phyloP scores from a whole-genome alignment of 1,140 invertebrate genomes.

The Triops cancriformis region DNA sequence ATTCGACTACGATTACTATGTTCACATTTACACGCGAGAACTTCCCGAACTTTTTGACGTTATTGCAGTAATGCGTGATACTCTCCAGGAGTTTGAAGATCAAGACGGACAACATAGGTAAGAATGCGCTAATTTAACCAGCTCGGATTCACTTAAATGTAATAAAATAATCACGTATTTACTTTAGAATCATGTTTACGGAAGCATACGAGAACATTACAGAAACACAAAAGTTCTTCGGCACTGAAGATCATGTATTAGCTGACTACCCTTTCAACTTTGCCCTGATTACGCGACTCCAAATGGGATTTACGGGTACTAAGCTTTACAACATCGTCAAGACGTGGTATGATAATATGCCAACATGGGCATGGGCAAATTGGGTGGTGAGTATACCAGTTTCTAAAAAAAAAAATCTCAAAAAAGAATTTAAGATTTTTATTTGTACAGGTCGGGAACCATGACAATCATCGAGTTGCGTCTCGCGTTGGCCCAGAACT shows the following conservation, averaged over 20 bases:
- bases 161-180: conserved; percentile 11
- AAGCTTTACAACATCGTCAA: conserved; percentile 45
- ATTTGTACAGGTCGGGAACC: conserved; percentile 53
- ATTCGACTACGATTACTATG: conserved; percentile 49
- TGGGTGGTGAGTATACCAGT: conserved; percentile 48
- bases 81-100: conserved; percentile 53
- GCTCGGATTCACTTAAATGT: conserved; percentile 36
- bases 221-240: conserved; percentile 56
- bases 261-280: conserved; percentile 62
- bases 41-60: conserved; percentile 48
- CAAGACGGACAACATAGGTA: conserved; percentile 35
- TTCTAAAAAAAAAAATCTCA: conserved; percentile 14
- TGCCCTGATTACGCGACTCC: conserved; percentile 35
- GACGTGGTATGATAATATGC: conserved; percentile 50
- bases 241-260: conserved; percentile 45
- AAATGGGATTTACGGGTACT: conserved; percentile 19
- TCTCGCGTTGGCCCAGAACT: conserved; percentile 48
- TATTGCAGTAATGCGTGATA: conserved; percentile 40
- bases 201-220: conserved; percentile 56
- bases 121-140: conserved; percentile 34
- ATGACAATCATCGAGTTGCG: conserved; percentile 52
- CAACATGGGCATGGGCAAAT: conserved; percentile 45
- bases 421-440: conserved; percentile 31
- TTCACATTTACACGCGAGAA: conserved; percentile 56
- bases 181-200: conserved; percentile 57